phyloP scores from a whole-genome alignment of 2,797 vertebrate species.

The Karalla daura region DNA sequence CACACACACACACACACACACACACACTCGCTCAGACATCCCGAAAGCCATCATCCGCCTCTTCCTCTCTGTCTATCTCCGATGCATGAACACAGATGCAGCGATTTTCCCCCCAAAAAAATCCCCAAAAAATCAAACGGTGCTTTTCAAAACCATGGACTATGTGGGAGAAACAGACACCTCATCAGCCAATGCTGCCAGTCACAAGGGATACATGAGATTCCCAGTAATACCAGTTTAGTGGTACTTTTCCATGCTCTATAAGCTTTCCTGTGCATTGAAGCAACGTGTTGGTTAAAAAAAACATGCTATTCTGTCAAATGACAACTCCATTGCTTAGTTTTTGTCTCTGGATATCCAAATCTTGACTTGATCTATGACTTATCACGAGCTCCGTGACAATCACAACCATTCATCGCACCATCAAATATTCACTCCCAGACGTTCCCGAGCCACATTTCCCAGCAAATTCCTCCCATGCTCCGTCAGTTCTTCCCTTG shows the following conservation, averaged over 20 bases:
- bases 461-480: background rate
- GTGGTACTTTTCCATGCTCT: background rate
- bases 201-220: slow-evolving; percentile 21
- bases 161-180: slow-evolving; percentile 1
- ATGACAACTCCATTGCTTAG: background rate
- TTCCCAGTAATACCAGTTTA: slow-evolving; percentile 24
- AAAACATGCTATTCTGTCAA: background rate
- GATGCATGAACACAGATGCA: slow-evolving; percentile 9
- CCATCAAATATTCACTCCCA: background rate
- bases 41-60: background rate
- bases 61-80: background rate
- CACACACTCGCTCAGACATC: background rate
- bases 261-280: background rate
- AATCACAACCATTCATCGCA: background rate
- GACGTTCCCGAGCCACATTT: no score
- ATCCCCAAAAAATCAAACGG: background rate
- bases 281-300: background rate
- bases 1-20: background rate
- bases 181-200: slow-evolving; percentile 40
- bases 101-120: slow-evolving; percentile 12
- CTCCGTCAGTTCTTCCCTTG: background rate
- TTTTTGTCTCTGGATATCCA: background rate
- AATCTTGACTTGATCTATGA: background rate
- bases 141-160: slow-evolving; percentile 5
- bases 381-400: background rate